A percentile compares a stretch with the other conserved stretches of the same genome.
These are phyloP conservation scores for Ceratina calcarata DNA, from an alignment of 1,140 invertebrate species.

Conservation along the genomic window DNA sequence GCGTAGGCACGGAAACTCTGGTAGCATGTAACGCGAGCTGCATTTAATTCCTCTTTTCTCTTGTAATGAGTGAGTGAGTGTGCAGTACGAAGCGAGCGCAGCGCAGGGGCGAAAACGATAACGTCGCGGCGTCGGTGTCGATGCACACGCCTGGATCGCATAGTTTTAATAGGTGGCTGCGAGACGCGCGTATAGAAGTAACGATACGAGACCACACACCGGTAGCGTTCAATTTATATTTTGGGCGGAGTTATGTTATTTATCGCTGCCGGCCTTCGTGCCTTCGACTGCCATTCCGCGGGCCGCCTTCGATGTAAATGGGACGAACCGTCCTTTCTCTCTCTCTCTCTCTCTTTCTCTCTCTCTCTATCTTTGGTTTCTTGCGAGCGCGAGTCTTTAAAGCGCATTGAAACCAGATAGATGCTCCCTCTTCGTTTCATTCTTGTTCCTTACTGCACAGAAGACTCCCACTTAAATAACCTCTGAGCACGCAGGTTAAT, in stretches of 20 bases:
- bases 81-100: neutral
- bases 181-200: constrained; percentile 29
- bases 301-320: constrained; percentile 68
- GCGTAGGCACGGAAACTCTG: neutral
- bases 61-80: neutral
- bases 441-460: neutral
- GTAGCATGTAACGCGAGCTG: constrained; percentile 7
- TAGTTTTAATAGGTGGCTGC: constrained; percentile 42
- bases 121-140: constrained; percentile 3
- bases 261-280: constrained; percentile 68
- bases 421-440: constrained; percentile 18
- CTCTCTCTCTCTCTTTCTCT: too few relatives aligned
- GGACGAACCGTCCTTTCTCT: constrained; percentile 56
- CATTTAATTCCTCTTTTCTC: constrained; percentile 38
- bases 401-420: constrained; percentile 46
- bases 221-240: constrained; percentile 77
- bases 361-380: neutral
- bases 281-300: constrained; percentile 70
- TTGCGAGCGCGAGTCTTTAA: constrained; percentile 44
- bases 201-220: constrained; percentile 70
- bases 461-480: constrained; percentile 14
- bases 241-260: constrained; percentile 75
- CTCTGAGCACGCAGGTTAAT: constrained; percentile 2
- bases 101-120: constrained; percentile 5
- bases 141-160: constrained; percentile 24